phyloP scores from a whole-genome alignment of 37 sponge, comb jelly and placozoan species.

The Eunapius fragilis region DNA sequence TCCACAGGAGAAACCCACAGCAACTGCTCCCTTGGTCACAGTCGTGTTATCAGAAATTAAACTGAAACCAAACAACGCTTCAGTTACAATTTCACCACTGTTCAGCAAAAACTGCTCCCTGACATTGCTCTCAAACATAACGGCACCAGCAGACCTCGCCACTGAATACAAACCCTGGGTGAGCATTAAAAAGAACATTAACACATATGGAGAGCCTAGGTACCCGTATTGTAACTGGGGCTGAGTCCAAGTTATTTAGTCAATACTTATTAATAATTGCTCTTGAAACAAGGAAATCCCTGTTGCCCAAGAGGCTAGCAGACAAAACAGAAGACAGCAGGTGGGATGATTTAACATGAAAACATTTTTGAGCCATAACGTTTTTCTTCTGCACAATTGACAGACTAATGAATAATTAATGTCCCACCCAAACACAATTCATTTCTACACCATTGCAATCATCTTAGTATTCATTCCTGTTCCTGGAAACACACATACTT shows the following conservation, averaged over 20 bases:
- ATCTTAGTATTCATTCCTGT: too few species aligned
- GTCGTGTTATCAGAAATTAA: slow-evolving; percentile 30
- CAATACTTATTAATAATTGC: too few species aligned
- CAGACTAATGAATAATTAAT: too few species aligned
- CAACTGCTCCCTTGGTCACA: slow-evolving; percentile 40
- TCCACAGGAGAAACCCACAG: slow-evolving; percentile 67
- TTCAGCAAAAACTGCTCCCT: slow-evolving; percentile 9
- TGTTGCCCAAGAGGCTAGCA: too few species aligned
- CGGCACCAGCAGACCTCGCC: slow-evolving; percentile 62
- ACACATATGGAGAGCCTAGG: neutral
- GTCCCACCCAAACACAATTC: too few species aligned
- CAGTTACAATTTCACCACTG: slow-evolving; percentile 40
- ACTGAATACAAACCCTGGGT: slow-evolving; percentile 56
- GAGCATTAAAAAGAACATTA: neutral
- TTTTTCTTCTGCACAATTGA: too few species aligned
- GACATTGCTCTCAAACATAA: slow-evolving; percentile 78
- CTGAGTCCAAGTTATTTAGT: too few species aligned
- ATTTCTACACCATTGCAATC: too few species aligned
- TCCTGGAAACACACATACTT: neutral
- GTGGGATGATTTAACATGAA: too few species aligned
- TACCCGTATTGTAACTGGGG: slow-evolving; percentile 5
- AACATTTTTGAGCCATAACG: too few species aligned
- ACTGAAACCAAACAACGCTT: slow-evolving; percentile 62
- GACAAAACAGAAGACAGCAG: too few species aligned
- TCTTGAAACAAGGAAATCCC: too few species aligned